These are phyloP conservation scores for Ptychoptera contaminata DNA, from an alignment of 2,888 invertebrate genomes.

Conservation along the genomic window DNA sequence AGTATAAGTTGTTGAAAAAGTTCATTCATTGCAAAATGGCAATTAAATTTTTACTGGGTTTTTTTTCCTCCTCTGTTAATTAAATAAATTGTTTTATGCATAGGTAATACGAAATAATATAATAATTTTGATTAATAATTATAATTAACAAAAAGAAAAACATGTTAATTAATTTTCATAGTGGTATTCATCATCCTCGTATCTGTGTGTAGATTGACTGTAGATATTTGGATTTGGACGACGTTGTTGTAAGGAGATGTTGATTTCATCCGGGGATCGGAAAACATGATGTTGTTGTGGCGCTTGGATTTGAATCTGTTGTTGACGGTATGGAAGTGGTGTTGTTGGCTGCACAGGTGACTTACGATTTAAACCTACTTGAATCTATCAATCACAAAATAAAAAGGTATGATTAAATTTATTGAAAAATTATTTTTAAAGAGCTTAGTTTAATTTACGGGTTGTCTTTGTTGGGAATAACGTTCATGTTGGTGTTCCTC, in stretches of 20 bases:
- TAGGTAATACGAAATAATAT: too few species aligned
- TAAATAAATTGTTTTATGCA: too few species aligned
- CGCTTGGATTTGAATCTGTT: slow-evolving; percentile 21
- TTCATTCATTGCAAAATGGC: too few species aligned
- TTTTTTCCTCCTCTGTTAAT: too few species aligned
- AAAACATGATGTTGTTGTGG: slow-evolving; percentile 52
- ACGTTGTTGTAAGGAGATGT: slow-evolving; percentile 69
- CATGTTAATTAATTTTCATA: too few species aligned
- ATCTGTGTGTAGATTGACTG: too few species aligned
- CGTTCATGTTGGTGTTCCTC: slow-evolving; percentile 26
- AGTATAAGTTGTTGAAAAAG: too few species aligned
- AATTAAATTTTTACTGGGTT: too few species aligned
- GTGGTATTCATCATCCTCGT: too few species aligned
- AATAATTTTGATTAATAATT: too few species aligned
- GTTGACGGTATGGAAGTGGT: slow-evolving; percentile 22
- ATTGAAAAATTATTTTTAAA: background rate
- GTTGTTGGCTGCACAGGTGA: slow-evolving; percentile 17
- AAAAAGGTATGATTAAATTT: background rate
- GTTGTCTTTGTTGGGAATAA: slow-evolving; percentile 17
- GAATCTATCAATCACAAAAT: slow-evolving; percentile 7
- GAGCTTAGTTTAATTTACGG: slow-evolving; percentile 14
- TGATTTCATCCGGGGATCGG: slow-evolving; percentile 72
- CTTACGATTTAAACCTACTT: slow-evolving; percentile 20
- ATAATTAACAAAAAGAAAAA: too few species aligned
- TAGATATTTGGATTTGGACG: slow-evolving; percentile 34